Evolutionary conservation across 2,113 vertebrate genomes (phyloP).

Genomic region (Paedocypris sp.): DNA sequence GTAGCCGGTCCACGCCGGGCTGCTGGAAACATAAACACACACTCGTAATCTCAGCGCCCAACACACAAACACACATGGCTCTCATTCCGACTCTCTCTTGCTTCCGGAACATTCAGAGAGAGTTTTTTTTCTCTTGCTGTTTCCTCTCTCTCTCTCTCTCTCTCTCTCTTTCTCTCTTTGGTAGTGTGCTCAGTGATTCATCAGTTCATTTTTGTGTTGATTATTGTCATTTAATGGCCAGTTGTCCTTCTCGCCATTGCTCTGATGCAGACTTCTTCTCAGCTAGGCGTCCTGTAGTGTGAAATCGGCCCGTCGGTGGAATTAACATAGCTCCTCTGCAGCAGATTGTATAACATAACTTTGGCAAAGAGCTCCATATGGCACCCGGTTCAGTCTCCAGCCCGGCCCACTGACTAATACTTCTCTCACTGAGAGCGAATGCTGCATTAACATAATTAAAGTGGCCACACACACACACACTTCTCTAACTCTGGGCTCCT

Average conservation of each 20-base stretch:
- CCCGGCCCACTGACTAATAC: conserved; percentile 30
- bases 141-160: conserved; percentile 4
- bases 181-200: background rate
- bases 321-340: conserved; percentile 30
- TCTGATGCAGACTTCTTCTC: background rate
- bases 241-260: background rate
- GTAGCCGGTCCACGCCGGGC: background rate
- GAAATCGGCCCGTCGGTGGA: conserved; percentile 24
- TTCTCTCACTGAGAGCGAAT: conserved; percentile 9
- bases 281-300: conserved; percentile 26
- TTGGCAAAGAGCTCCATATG: conserved; percentile 36
- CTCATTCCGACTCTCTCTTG: background rate
- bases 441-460: conserved; percentile 22
- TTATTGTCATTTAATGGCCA: background rate
- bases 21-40: conserved; percentile 16
- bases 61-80: conserved; percentile 35
- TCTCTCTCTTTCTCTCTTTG: conserved; percentile 1
- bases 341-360: conserved; percentile 38
- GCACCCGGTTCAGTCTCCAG: conserved; percentile 7
- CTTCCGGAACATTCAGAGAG: background rate
- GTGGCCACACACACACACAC: background rate
- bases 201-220: background rate
- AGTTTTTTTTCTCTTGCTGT: background rate
- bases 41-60: conserved; percentile 27
- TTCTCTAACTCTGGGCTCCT: conserved; percentile 6